These are phyloP conservation scores for Stramonita haemastoma DNA, from an alignment of 2,888 invertebrate genomes.

Conservation along the genomic window DNA sequence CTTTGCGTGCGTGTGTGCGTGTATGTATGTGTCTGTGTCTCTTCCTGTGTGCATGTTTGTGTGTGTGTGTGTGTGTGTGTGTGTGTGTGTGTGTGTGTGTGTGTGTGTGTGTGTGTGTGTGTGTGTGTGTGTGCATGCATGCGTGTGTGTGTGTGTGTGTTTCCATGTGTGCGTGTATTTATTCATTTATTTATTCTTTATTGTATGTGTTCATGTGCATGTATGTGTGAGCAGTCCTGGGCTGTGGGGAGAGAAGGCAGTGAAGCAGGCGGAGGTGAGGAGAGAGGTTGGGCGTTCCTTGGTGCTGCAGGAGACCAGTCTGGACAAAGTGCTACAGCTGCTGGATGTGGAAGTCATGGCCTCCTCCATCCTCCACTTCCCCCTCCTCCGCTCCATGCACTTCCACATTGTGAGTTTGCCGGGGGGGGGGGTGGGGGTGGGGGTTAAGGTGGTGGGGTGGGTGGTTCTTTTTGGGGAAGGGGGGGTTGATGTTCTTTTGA, in stretches of 20 bases:
- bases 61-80: neutral
- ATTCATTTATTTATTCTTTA: neutral
- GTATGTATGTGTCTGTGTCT: too few relatives aligned
- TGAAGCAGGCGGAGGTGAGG: constrained; percentile 82
- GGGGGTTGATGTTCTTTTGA: too few relatives aligned
- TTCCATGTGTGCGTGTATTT: neutral
- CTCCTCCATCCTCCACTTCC: constrained; percentile 85
- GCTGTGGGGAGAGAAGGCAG: constrained; percentile 90
- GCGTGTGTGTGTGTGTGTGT: neutral
- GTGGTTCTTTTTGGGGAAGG: neutral
- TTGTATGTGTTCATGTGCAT: neutral
- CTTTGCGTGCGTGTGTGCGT: too few relatives aligned
- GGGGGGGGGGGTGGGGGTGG: too few relatives aligned
- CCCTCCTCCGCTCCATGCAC: constrained; percentile 81
- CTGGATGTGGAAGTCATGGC: constrained; percentile 83
- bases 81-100: neutral
- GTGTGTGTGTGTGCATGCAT: neutral
- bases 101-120: neutral
- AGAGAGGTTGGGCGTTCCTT: constrained; percentile 81
- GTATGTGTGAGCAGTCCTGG: constrained; percentile 83
- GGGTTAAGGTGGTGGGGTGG: neutral
- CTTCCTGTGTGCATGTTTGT: neutral
- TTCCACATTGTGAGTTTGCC: neutral
- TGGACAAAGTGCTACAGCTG: constrained; percentile 85
- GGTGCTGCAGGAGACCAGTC: constrained; percentile 86